phyloP scores from a whole-genome alignment of 2,888 invertebrate species.

The Axea sp. region DNA sequence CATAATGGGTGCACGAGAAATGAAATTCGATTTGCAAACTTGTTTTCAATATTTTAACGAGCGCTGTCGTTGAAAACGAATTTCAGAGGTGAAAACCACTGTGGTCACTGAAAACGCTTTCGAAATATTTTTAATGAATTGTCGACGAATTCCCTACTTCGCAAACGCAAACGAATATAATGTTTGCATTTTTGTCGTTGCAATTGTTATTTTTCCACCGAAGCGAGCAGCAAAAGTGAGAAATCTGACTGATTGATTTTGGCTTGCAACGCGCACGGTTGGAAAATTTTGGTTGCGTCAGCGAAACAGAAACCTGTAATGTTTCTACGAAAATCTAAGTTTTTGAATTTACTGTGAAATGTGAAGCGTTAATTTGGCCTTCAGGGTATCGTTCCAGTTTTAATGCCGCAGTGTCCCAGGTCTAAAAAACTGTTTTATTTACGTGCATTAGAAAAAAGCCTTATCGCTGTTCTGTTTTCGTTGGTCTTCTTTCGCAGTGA shows the following conservation, averaged over 20 bases:
- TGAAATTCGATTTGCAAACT: slow-evolving; percentile 20
- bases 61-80: not conserved
- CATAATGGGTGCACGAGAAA: slow-evolving; percentile 13
- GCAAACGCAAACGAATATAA: not conserved
- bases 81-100: not conserved
- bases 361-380: too few relatives aligned
- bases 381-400: too few relatives aligned
- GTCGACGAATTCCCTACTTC: slow-evolving; percentile 6
- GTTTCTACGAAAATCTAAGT: too few relatives aligned
- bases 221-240: slow-evolving; percentile 1
- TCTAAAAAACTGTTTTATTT: slow-evolving; percentile 36
- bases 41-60: slow-evolving; percentile 22
- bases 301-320: too few relatives aligned
- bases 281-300: too few relatives aligned
- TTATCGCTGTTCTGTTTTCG: slow-evolving; percentile 33
- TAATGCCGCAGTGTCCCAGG: not conserved
- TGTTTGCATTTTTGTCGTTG: not conserved
- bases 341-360: too few relatives aligned
- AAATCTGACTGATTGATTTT: slow-evolving; percentile 11
- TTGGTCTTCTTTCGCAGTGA: slow-evolving; percentile 51
- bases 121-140: slow-evolving; percentile 22
- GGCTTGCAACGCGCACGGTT: too few relatives aligned
- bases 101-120: not conserved
- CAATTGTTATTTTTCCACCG: not conserved
- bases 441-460: slow-evolving; percentile 11